These are phyloP conservation scores for Galendromus occidentalis DNA, from an alignment of 1,140 invertebrate species.

Conservation along the genomic window DNA sequence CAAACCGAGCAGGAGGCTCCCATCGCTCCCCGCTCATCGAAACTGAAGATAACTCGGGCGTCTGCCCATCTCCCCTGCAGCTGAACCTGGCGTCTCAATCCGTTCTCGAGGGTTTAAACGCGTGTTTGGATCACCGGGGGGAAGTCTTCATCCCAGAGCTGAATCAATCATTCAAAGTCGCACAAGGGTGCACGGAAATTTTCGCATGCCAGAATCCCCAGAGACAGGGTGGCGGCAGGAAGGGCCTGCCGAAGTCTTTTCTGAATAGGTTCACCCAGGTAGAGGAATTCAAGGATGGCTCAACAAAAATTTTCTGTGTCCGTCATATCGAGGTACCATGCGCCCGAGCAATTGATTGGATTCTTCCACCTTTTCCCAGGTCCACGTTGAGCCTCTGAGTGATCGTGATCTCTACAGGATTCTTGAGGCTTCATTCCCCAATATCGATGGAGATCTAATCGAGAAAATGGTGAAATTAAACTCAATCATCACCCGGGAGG, in stretches of 20 bases:
- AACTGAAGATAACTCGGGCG: too few species aligned
- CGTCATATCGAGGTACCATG: background rate
- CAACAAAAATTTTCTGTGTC: background rate
- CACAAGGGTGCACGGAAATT: slow-evolving; percentile 44
- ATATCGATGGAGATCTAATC: slow-evolving; percentile 33
- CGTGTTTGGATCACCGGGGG: slow-evolving; percentile 89
- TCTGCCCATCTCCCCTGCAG: slow-evolving; percentile 25
- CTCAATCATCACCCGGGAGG: slow-evolving; percentile 39
- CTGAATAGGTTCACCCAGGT: slow-evolving; percentile 92
- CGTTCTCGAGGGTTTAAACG: slow-evolving; percentile 91
- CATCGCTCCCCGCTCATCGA: too few species aligned
- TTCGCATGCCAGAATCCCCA: slow-evolving; percentile 97
- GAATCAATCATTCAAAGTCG: slow-evolving; percentile 57
- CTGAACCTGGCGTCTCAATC: slow-evolving; percentile 94
- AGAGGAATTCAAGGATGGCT: slow-evolving; percentile 14
- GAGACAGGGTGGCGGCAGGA: slow-evolving; percentile 79
- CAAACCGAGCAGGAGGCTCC: too few species aligned
- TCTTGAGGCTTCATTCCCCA: slow-evolving; percentile 28
- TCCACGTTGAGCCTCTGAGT: slow-evolving; percentile 61
- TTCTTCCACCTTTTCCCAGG: slow-evolving; percentile 27
- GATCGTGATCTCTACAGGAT: slow-evolving; percentile 50
- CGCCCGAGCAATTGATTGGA: too few species aligned
- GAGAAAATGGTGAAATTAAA: slow-evolving; percentile 62
- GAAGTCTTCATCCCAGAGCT: slow-evolving; percentile 91
- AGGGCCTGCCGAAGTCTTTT: slow-evolving; percentile 89